A percentile compares a stretch with the other conserved stretches of the same genome.
Evolutionary conservation across 2,888 invertebrate species (phyloP).

Genomic region (Drosophila fungiperda): DNA sequence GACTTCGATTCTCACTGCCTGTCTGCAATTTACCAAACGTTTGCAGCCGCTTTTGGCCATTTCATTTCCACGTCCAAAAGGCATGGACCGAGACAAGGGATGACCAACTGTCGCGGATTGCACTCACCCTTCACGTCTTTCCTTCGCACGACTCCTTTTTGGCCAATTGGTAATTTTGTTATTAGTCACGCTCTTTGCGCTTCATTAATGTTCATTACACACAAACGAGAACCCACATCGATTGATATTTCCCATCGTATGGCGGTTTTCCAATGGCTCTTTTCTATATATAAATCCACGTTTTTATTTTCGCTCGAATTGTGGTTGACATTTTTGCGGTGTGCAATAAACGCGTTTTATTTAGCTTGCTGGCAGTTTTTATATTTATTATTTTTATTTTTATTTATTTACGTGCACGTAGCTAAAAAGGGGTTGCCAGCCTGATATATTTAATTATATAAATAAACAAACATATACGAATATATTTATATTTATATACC

Average conservation of each 20-base stretch:
- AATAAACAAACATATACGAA: slow-evolving; percentile 55
- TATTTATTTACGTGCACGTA: slow-evolving; percentile 40
- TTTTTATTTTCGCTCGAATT: slow-evolving; percentile 38
- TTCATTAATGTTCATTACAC: slow-evolving; percentile 81
- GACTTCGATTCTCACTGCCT: slow-evolving; percentile 41
- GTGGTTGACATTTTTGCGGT: slow-evolving; percentile 78
- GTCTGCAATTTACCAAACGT: slow-evolving; percentile 37
- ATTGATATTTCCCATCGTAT: slow-evolving; percentile 74
- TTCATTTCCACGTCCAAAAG: slow-evolving; percentile 10
- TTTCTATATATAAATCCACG: slow-evolving; percentile 21
- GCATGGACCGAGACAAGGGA: slow-evolving; percentile 20
- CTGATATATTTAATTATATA: slow-evolving; percentile 75
- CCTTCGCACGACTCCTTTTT: slow-evolving; percentile 53
- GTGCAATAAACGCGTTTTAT: slow-evolving; percentile 62
- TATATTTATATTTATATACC: slow-evolving; percentile 23
- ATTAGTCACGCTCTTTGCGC: slow-evolving; percentile 81
- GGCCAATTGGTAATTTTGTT: slow-evolving; percentile 80
- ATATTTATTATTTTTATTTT: slow-evolving; percentile 22
- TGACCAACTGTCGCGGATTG: slow-evolving; percentile 60
- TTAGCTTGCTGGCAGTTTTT: slow-evolving; percentile 50
- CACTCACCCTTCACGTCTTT: slow-evolving; percentile 4
- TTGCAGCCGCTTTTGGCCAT: slow-evolving; percentile 50
- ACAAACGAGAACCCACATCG: slow-evolving; percentile 79
- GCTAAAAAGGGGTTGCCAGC: slow-evolving; percentile 67
- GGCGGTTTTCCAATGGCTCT: slow-evolving; percentile 60